These are phyloP conservation scores for Aphis gossypii DNA, from an alignment of 1,140 invertebrate genomes.

Conservation along the genomic window DNA sequence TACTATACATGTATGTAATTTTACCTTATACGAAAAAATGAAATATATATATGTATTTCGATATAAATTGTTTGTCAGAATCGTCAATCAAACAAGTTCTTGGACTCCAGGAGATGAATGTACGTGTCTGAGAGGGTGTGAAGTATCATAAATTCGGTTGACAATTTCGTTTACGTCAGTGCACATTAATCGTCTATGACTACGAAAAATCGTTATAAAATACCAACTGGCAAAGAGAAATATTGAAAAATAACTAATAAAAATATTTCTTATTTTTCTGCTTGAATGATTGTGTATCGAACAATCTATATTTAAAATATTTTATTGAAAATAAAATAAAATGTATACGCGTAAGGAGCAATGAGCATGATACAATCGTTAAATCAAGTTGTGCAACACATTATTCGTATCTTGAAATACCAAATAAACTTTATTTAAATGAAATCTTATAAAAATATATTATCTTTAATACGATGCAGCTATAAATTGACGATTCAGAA, in stretches of 20 bases:
- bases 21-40: neutral
- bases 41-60: neutral
- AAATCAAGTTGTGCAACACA: neutral
- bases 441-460: neutral
- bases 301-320: neutral
- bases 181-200: slow-evolving; percentile 3
- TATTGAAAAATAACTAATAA: neutral
- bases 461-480: neutral
- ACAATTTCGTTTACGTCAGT: slow-evolving; percentile 18
- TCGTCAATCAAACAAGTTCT: neutral
- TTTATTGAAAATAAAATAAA: neutral
- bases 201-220: slow-evolving; percentile 22
- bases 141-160: slow-evolving; percentile 29
- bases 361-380: no score
- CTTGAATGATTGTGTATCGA: neutral
- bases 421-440: neutral
- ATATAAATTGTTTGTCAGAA: neutral
- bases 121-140: neutral
- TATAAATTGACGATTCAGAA: no score
- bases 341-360: neutral
- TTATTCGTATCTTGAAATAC: neutral
- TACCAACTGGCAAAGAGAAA: neutral
- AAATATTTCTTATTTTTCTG: neutral
- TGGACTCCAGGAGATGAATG: neutral
- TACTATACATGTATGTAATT: neutral